Evolutionary conservation across 2,888 invertebrate genomes (phyloP), one percentile per base, ranked within the genome.

Genomic region (Oscheius myriophilus): DNA sequence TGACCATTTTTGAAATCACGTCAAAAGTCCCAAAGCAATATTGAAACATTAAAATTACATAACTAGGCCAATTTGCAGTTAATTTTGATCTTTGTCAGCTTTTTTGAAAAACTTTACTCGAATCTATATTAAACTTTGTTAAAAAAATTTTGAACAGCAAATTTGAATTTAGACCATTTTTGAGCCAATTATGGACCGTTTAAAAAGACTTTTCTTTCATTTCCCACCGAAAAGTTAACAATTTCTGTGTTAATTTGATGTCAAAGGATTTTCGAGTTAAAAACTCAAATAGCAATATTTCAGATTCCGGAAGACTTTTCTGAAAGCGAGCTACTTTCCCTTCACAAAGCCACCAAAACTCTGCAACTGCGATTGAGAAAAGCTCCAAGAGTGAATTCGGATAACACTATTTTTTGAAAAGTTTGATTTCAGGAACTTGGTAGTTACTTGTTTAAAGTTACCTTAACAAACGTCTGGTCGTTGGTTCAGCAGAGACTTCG

Each of bases 321-420:
- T 41, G 63, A 63, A 46, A 53, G n/a, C 18, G 52, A 61, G 11
- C 53, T 67, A 1, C 52, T 67, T 1, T 59, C 41, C 1, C 14
- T 12, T 14, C 52, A 61, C 42, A 53, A 41, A 42, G 18, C 39
- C 3, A 25, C 33, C 9, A 67, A 67, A 41, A 41, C 33, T 11
- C 52, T 61, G 7, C 51, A 52, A 26, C 43, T 67, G 53, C 33
- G 42, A 43, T 53, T 67, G 21, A 43, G 61, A 39, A 67, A 67
- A 14, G 67, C 41, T 43, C 67, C 67, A 16, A 39, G 18, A 33
- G 65, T 65, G 7, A 1, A 25, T 21, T 42, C 7, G 12, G n/a
- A 54, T 9, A 12, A 12, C 12, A 14, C 18, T 14, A 46, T n/a
- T n/a, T n/a, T n/a, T n/a, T n/a, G n/a, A 23, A 33, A 14, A 9